Evolutionary conservation across 2,113 vertebrate species (phyloP).

Genomic region (Sorex fumeus): DNA sequence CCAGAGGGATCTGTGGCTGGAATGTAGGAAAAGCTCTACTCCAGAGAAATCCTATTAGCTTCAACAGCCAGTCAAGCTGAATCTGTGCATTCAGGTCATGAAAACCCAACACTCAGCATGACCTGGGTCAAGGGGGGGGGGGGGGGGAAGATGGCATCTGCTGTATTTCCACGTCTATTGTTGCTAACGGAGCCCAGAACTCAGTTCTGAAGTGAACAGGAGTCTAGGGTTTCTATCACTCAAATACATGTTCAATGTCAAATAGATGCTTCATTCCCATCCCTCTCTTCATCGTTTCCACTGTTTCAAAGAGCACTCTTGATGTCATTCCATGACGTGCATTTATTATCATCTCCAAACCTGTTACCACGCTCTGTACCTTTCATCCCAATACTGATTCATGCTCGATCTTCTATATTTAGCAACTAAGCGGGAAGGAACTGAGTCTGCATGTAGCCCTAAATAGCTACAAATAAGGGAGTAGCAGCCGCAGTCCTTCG

Average conservation of each 20-base stretch:
- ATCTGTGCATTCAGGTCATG: neutral
- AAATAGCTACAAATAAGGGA: constrained; percentile 76
- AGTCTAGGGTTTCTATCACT: neutral
- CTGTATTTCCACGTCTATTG: neutral
- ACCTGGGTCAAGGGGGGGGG: neutral
- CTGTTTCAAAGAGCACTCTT: neutral
- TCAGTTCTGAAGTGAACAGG: neutral
- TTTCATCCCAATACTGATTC: constrained; percentile 64
- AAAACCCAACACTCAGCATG: neutral
- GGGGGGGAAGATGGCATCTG: fast-evolving
- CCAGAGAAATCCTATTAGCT: fast-evolving
- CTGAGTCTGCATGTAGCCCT: constrained; percentile 56
- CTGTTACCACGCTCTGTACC: neutral
- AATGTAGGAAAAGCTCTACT: neutral
- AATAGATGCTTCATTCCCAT: neutral
- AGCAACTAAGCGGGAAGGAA: constrained; percentile 41
- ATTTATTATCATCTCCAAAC: constrained; percentile 53
- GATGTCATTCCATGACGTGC: constrained; percentile 64
- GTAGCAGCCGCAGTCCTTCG: constrained; percentile 28
- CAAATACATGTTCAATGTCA: neutral
- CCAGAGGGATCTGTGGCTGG: no score
- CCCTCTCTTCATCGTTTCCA: neutral
- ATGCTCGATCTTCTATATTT: constrained; percentile 48
- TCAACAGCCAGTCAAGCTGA: no score
- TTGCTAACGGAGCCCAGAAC: neutral